Percentiles rank a stretch among this genome's conserved stretches.
These are phyloP conservation scores for Rhaphigaster nebulosa DNA, from an alignment of 2,888 invertebrate species.

Conservation along the genomic window DNA sequence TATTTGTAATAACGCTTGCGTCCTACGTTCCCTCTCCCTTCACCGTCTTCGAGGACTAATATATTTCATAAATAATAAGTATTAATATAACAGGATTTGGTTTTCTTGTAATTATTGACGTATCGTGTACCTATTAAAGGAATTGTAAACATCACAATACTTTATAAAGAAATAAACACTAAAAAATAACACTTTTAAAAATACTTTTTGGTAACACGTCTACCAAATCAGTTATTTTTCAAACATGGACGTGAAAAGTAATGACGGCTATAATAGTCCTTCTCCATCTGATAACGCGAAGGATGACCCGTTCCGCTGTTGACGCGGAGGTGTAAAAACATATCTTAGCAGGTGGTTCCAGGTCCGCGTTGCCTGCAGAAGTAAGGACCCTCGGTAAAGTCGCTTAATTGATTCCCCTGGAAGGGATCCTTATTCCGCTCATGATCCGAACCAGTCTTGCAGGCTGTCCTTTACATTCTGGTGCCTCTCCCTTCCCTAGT, in stretches of 20 bases:
- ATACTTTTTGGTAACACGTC: too few species aligned
- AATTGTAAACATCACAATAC: too few species aligned
- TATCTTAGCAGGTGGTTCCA: background rate
- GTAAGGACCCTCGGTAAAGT: background rate
- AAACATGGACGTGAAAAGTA: background rate
- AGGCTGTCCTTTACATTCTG: constrained; percentile 25
- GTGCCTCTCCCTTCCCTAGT: background rate
- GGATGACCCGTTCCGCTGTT: background rate
- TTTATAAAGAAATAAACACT: too few species aligned
- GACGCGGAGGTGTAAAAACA: background rate
- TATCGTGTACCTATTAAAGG: too few species aligned
- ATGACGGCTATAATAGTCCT: background rate
- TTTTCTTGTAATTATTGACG: too few species aligned
- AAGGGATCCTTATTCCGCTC: constrained; percentile 33
- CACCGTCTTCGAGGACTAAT: too few species aligned
- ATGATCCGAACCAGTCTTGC: constrained; percentile 25
- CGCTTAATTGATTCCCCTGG: constrained; percentile 41
- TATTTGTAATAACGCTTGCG: too few species aligned
- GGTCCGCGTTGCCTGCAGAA: background rate
- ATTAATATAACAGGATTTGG: too few species aligned
- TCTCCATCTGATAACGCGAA: background rate
- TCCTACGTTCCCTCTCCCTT: too few species aligned
- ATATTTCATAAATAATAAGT: too few species aligned
- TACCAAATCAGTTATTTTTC: background rate
- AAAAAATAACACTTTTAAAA: too few species aligned